Evolutionary conservation across 2,797 vertebrate species (phyloP).

Genomic region (Ataeniobius toweri): DNA sequence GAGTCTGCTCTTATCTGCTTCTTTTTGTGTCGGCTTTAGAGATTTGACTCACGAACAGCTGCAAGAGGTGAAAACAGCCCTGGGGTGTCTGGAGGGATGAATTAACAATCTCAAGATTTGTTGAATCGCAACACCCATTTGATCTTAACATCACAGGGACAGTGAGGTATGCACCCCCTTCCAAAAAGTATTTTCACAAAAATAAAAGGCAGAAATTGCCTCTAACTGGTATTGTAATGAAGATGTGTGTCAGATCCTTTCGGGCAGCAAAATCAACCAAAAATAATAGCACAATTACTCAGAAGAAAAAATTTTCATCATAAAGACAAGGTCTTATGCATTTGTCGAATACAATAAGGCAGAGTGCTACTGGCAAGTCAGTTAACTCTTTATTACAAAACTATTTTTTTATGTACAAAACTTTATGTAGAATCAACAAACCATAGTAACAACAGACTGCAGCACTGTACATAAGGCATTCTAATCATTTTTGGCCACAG

Average conservation of each 20-base stretch:
- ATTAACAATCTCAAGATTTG: background rate
- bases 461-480: background rate
- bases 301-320: background rate
- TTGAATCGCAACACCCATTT: background rate
- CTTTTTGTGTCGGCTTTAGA: conserved; percentile 9
- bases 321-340: background rate
- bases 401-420: background rate
- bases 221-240: background rate
- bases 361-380: background rate
- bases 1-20: background rate
- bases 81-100: conserved; percentile 6
- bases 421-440: background rate
- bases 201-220: background rate
- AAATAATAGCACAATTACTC: too few relatives aligned
- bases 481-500: background rate
- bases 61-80: background rate
- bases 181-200: background rate
- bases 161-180: background rate
- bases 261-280: background rate
- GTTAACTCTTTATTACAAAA: background rate
- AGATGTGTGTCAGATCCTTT: background rate
- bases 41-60: background rate
- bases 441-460: background rate
- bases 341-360: background rate
- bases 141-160: background rate